phyloP scores from a whole-genome alignment of 2,888 invertebrate species.

The Phalera bucephala region DNA sequence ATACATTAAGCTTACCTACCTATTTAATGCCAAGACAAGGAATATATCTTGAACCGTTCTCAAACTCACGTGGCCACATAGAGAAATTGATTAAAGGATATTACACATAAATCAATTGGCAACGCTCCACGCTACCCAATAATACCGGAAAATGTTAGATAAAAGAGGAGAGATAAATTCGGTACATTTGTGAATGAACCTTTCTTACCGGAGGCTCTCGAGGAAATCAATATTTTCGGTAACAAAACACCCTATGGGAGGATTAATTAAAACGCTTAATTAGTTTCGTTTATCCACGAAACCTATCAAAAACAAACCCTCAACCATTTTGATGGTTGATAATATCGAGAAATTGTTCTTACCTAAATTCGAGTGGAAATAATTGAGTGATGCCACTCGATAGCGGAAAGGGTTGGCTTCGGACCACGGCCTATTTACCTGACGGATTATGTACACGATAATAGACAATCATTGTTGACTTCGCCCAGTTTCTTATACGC shows the following conservation, averaged over 20 bases:
- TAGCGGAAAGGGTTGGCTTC: constrained; percentile 16
- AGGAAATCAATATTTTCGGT: constrained; percentile 70
- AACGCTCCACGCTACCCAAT: constrained; percentile 10
- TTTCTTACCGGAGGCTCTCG: constrained; percentile 38
- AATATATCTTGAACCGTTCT: neutral
- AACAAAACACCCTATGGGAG: constrained; percentile 70
- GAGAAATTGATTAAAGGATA: constrained; percentile 3
- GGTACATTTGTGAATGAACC: constrained; percentile 40
- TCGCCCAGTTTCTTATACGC: too few relatives aligned
- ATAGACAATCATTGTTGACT: neutral
- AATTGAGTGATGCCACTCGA: constrained; percentile 18
- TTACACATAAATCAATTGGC: constrained; percentile 19
- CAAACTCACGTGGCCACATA: neutral
- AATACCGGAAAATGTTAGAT: constrained; percentile 23
- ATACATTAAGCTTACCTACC: too few relatives aligned
- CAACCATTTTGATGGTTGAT: constrained; percentile 58
- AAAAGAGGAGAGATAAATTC: constrained; percentile 30
- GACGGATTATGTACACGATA: neutral
- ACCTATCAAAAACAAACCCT: constrained; percentile 69
- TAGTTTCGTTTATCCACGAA: constrained; percentile 75
- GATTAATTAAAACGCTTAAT: constrained; percentile 79
- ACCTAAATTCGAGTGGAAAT: constrained; percentile 11
- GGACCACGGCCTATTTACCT: constrained; percentile 6
- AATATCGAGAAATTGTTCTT: constrained; percentile 53
- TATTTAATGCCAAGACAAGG: neutral